phyloP scores from a whole-genome alignment of 2,888 invertebrate species.

The Craniophora ligustri region DNA sequence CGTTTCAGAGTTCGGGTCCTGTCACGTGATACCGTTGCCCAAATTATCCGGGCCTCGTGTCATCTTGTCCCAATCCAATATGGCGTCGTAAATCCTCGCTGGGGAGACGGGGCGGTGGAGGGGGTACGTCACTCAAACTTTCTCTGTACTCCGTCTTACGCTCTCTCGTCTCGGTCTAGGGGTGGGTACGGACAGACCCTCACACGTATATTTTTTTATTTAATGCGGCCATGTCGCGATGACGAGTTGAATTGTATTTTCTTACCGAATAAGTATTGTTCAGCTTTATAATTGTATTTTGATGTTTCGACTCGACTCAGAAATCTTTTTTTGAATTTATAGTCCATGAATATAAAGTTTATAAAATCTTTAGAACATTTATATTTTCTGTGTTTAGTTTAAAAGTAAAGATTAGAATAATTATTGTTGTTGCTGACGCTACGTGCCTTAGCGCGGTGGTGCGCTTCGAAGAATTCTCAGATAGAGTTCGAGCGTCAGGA shows the following conservation, averaged over 20 bases:
- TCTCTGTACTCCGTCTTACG: slow-evolving; percentile 88
- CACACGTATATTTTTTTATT: slow-evolving; percentile 67
- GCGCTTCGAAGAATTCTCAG: slow-evolving; percentile 83
- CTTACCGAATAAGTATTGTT: slow-evolving; percentile 41
- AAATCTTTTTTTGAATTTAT: too few relatives aligned
- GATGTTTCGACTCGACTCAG: too few relatives aligned
- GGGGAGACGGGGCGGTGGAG: slow-evolving; percentile 74
- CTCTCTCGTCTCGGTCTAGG: slow-evolving; percentile 77
- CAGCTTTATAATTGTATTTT: slow-evolving; percentile 18
- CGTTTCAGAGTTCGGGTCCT: slow-evolving; percentile 80
- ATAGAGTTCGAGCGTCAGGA: slow-evolving; percentile 85
- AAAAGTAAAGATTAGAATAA: slow-evolving; percentile 24
- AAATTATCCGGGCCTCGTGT: slow-evolving; percentile 88
- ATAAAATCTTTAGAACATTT: slow-evolving; percentile 17
- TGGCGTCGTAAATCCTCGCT: slow-evolving; percentile 88
- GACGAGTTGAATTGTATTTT: slow-evolving; percentile 58
- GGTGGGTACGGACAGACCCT: slow-evolving; percentile 81
- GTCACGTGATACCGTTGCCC: slow-evolving; percentile 88
- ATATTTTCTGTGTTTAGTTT: slow-evolving; percentile 27
- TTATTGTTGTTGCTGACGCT: slow-evolving; percentile 69
- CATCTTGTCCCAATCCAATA: slow-evolving; percentile 89
- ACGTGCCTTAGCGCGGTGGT: slow-evolving; percentile 69
- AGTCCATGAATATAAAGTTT: slow-evolving; percentile 14
- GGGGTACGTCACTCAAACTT: slow-evolving; percentile 89
- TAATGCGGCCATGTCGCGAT: slow-evolving; percentile 57